Evolutionary conservation across 2,113 vertebrate species (phyloP), one percentile per base, ranked within the genome.

Genomic region (Leptobrachium leishanense): DNA sequence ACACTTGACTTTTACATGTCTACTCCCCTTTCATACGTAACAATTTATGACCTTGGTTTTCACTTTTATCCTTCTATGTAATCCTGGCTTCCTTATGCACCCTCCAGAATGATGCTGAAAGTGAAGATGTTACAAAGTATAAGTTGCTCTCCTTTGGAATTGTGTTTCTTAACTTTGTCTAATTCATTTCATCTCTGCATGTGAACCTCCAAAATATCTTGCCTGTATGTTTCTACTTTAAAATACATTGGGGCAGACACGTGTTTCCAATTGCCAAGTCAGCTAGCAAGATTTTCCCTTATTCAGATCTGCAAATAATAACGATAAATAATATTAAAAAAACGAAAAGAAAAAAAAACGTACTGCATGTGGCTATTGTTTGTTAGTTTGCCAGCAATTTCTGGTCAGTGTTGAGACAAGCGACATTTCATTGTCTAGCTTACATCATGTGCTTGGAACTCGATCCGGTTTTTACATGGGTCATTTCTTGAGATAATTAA

Each of bases 251-350:
- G 76, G 84, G 81, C 3, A 0, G 64, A 84, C 90, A 92, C 90
- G 88, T 94, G 92, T 92, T 94, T 94, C 83, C 89, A 93, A 93
- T 93, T 85, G 78, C 71, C 40, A 83, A 81, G 77, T 89, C 86
- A 88, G 88, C 88, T 90, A 88, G 89, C 87, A 89, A 76, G 83
- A 90, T 88, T 79, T 81, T 84, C 83, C 68, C 82, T 81, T 74
- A 77, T 76, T 86, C 53, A 72, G 68, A 79, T 77, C 84, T 86
- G 83, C 15, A 68, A 84, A 82, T 77, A 75, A 79, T 79, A 2
- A 0, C 59, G 74, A 76, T 84, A 82, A 77, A 84, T 87, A 88
- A 83, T 74, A 67, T 20, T 50, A 5, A 50, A 67, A 54, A 88
- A 89, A 83, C 79, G 75, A 84, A 84, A 66, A 8, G 43, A 63